Conservation (phyloP, 2,797 vertebrate species). For the Babyrousa celebensis region DNA sequence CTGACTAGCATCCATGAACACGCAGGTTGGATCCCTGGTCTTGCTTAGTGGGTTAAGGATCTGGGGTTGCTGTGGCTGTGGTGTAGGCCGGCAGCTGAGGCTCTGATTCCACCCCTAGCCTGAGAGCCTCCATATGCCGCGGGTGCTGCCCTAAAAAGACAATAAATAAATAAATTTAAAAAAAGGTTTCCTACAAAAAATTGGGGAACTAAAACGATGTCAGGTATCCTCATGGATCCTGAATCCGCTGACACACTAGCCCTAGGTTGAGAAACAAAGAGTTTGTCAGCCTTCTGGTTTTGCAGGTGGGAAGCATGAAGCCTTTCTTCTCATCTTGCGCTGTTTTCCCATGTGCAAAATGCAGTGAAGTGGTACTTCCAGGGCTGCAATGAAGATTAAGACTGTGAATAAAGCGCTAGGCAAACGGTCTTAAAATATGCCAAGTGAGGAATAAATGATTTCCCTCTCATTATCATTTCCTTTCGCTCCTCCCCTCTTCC, state of each 20-base stretch:
- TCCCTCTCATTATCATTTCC: rapidly evolving
- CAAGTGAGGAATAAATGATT: too few relatives aligned
- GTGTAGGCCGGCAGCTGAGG: too few relatives aligned
- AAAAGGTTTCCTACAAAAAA: not conserved
- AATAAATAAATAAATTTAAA: not conserved
- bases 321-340: not conserved
- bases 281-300: not conserved
- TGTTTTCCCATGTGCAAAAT: not conserved
- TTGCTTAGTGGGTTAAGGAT: too few relatives aligned
- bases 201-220: not conserved
- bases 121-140: too few relatives aligned
- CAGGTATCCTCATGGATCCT: not conserved
- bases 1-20: too few relatives aligned
- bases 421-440: not conserved
- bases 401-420: not conserved
- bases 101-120: too few relatives aligned
- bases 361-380: too few relatives aligned
- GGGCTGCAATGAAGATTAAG: not conserved
- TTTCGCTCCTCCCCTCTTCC: not conserved
- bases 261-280: not conserved
- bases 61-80: too few relatives aligned
- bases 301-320: not conserved
- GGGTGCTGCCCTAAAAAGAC: too few relatives aligned
- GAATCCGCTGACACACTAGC: not conserved
- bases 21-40: too few relatives aligned